phyloP scores from a whole-genome alignment of 92 coral and sea anemone species.

The Micromussa lordhowensis region DNA sequence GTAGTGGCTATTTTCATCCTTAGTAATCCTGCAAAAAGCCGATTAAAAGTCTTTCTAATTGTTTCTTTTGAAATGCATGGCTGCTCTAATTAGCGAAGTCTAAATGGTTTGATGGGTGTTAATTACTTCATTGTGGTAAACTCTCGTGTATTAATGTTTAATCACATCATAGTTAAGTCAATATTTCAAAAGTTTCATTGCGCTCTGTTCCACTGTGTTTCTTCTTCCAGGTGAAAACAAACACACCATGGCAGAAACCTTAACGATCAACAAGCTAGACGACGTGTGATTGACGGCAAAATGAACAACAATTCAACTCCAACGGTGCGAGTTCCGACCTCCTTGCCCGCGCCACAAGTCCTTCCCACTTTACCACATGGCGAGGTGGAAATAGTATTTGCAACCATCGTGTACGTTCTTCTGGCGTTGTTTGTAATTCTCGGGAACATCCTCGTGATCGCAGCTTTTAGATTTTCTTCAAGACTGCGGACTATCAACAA shows the following conservation, averaged over 20 bases:
- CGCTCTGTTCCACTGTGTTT: background rate
- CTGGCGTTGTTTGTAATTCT: conserved; percentile 63
- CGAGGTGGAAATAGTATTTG: conserved; percentile 68
- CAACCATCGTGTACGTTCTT: conserved; percentile 67
- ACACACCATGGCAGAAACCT: background rate
- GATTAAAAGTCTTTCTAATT: background rate
- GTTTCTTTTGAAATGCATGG: background rate
- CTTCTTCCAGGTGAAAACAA: conserved; percentile 25
- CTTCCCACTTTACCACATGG: conserved; percentile 61
- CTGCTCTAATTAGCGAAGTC: background rate
- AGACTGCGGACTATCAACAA: conserved; percentile 84
- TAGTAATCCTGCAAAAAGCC: background rate
- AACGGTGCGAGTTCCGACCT: background rate
- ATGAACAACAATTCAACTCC: conserved; percentile 11
- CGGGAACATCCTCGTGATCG: conserved; percentile 85
- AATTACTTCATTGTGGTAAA: conserved; percentile 15
- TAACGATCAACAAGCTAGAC: background rate
- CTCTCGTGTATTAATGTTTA: background rate
- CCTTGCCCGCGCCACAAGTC: background rate
- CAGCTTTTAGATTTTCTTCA: conserved; percentile 70
- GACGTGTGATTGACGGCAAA: background rate
- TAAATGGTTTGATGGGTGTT: background rate
- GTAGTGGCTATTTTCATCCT: background rate
- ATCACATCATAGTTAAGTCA: background rate
- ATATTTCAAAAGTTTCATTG: conserved; percentile 2